A percentile compares a stretch with the other conserved stretches of the same genome.
Conservation (phyloP, 2,797 vertebrate genomes). For the Hapalemur alaotrensis region DNA sequence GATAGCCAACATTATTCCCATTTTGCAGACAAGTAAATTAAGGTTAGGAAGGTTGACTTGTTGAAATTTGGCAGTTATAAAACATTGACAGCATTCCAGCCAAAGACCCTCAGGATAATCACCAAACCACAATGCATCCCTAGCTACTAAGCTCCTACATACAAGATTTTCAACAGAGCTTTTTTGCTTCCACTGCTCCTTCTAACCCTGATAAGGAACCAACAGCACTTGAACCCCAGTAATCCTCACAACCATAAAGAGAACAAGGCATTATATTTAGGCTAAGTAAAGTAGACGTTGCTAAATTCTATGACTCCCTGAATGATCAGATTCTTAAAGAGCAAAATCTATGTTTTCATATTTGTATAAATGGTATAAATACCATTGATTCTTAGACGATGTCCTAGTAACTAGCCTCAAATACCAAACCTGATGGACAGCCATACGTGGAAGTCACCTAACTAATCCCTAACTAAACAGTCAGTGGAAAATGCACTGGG, state of each 20-base stretch:
- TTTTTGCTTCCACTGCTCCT: not conserved
- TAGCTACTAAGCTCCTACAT: not conserved
- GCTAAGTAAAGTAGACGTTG: not conserved
- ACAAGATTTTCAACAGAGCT: not conserved
- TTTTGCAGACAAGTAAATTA: not conserved
- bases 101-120: not conserved
- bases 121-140: not conserved
- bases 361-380: not conserved
- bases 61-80: not conserved
- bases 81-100: not conserved
- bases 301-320: not conserved
- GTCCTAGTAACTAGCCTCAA: not conserved
- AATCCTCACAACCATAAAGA: not conserved
- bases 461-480: not conserved
- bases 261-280: not conserved
- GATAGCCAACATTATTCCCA: not conserved
- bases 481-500: not conserved
- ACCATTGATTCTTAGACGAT: not conserved
- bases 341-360: not conserved
- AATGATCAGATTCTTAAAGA: not conserved
- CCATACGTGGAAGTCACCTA: not conserved
- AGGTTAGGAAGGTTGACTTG: not conserved
- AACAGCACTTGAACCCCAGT: not conserved
- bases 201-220: not conserved
- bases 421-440: not conserved